Percentiles rank a stretch among this genome's conserved stretches.
phyloP scores from a whole-genome alignment of 2,888 invertebrate genomes.

The Acanthosoma haemorrhoidale region DNA sequence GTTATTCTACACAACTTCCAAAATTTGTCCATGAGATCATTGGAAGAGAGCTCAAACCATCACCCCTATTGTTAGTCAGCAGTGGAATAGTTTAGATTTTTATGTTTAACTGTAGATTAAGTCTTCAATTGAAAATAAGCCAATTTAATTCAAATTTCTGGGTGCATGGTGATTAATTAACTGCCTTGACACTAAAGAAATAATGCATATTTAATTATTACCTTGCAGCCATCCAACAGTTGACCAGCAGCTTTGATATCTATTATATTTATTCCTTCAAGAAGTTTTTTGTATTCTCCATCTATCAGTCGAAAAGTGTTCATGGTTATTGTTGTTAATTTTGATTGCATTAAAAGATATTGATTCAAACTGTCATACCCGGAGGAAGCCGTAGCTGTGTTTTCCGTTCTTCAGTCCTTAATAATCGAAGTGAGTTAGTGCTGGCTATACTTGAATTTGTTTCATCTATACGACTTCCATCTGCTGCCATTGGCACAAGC shows the following conservation, averaged over 20 bases:
- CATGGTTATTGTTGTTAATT: too few species aligned
- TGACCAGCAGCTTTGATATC: conserved; percentile 66
- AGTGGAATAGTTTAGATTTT: too few species aligned
- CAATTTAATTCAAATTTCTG: too few species aligned
- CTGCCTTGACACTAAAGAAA: too few species aligned
- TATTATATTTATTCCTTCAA: conserved; percentile 40
- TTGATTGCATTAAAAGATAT: not conserved
- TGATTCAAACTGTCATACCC: not conserved
- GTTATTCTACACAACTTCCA: too few species aligned
- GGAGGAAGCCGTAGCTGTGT: not conserved
- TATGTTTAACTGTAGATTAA: too few species aligned
- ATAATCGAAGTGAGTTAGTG: not conserved
- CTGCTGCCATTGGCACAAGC: conserved; percentile 25
- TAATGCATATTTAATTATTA: conserved; percentile 51
- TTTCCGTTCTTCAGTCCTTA: not conserved
- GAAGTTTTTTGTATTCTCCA: conserved; percentile 41
- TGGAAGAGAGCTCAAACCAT: too few species aligned
- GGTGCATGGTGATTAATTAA: too few species aligned
- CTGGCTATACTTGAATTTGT: conserved; percentile 30
- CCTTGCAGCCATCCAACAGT: conserved; percentile 85
- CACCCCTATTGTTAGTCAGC: not conserved
- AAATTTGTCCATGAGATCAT: too few species aligned
- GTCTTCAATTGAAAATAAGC: too few species aligned
- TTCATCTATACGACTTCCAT: conserved; percentile 31
- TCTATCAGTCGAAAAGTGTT: conserved; percentile 14